Evolutionary conservation across 2,797 vertebrate genomes (phyloP), one percentile per base, ranked within the genome.

Genomic region (Luscinia luscinia): DNA sequence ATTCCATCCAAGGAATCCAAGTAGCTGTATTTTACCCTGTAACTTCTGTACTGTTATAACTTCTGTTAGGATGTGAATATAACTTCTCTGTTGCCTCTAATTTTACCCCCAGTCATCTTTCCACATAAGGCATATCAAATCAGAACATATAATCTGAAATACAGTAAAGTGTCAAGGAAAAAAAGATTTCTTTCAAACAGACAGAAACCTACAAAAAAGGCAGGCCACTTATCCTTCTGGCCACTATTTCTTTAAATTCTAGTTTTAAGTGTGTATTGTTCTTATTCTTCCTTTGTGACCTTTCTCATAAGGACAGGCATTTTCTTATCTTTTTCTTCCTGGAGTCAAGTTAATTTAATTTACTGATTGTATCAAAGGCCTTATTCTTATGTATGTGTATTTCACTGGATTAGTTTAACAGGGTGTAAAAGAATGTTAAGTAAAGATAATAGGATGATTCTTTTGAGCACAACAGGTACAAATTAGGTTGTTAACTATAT

Each of bases 291-390:
- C 30, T 94, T 95, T 57, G 83, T 89, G 82, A 90, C 90, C 80
- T 92, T 90, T 95, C 90, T 90, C 55, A 15, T 96, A 95, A 95
- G 92, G 93, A 96, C 78, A 96, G 43, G 36, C 80, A 92, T 96
- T 96, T 95, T 95, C 95, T 96, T 97, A 97, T 97, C 93, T 95
- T 96, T 96, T 92, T 86, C 69, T 86, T 97, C 94, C 89, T 92
- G 74, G 58, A 97, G 80, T 97, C 81, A 96, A 96, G 89, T 96
- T 97, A 97, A 97, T 97, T 97, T 97, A 95, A 97, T 97, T 97
- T 97, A 96, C 93, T 95, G 95, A 97, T 97, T 57, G 82, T 96
- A 97, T 97, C 93, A 92, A 96, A 96, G 87, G 84, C 91, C 95
- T 97, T 96, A 97, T 97, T 97, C 94, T 95, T 96, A 95, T 59